A percentile compares a stretch with the other conserved stretches of the same genome.
Evolutionary conservation across 2,797 vertebrate genomes (phyloP).

Genomic region (Megaceryle alcyon): DNA sequence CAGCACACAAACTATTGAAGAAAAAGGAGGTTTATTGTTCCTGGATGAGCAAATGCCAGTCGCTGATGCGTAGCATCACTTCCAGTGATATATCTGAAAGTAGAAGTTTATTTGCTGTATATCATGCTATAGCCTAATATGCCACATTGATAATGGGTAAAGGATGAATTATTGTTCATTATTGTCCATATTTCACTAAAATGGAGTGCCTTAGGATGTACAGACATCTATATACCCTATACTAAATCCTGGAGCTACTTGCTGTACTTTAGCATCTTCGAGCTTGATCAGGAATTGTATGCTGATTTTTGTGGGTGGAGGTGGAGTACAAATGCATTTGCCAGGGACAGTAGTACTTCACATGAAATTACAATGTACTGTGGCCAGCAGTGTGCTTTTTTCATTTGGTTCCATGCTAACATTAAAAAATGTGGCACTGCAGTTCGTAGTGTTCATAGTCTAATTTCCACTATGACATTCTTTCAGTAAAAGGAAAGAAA

Average conservation of each 20-base stretch:
- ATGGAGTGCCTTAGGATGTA: not conserved
- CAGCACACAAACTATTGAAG: not conserved
- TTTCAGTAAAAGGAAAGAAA: not conserved
- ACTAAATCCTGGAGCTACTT: not conserved
- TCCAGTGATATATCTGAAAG: not conserved
- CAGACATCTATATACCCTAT: not conserved
- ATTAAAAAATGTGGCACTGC: not conserved
- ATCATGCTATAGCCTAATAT: not conserved
- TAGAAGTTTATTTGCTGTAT: not conserved
- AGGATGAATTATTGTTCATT: not conserved
- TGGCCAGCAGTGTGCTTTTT: not conserved
- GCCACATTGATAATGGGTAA: not conserved
- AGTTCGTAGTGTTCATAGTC: not conserved
- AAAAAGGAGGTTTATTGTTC: not conserved
- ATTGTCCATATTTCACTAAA: not conserved
- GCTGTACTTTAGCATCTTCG: not conserved
- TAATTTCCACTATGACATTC: not conserved
- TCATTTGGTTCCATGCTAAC: not conserved
- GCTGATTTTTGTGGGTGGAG: not conserved
- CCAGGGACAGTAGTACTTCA: not conserved
- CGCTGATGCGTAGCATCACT: not conserved
- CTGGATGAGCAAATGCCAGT: not conserved
- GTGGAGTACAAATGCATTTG: not conserved
- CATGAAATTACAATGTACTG: not conserved
- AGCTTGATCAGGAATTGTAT: not conserved